Base-by-base conservation (phyloP, 2,888 invertebrate genomes). In the Timandra comae region DNA sequence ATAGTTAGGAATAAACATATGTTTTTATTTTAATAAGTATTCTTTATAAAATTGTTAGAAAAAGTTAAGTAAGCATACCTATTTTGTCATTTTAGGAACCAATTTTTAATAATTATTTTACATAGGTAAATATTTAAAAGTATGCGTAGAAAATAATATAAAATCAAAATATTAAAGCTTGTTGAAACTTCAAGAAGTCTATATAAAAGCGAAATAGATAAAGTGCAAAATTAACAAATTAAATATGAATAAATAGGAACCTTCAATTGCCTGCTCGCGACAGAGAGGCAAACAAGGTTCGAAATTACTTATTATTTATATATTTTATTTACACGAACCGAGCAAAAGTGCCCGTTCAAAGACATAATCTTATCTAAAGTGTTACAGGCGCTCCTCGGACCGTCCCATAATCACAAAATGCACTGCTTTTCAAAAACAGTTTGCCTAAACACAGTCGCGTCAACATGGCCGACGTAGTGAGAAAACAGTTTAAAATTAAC, bases 251-350 rank as follows among this genome's bases (percentile, higher is more conserved):
- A 56, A 56, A 52, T 54, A 56, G 44, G 57, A 63, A 64, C 55
- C 58, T 46, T 50, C 36, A 29, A 40, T 52, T 49, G 38, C 41
- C 56, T 55, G 46, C 56, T 63, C 53, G 13, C 30, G 16, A 12
- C 29, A 35, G 41, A 43, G 41, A 57, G 49, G 49, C 41, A 44
- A 49, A 33, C 27, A 54, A 60, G 56, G 57, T 56, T 54, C 57
- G 40, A 43, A 48, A 46, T 46, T 53, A 45, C 33, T 51, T 44
- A 38, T 38, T 44, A 45, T 49, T 48, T 48, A 48, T 33, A 38
- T 33, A 30, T 46, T 46, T 41, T 68, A 67, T 68, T 57, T 68
- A 67, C 67, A 68, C 47, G 46, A 38, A 47, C 49, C 54, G 43
- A 38, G 42, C 41, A 42, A 40, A 33, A 19, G 36, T 6, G 16